Evolutionary conservation across 2,113 vertebrate genomes (phyloP).

Genomic region (Electrona antarctica): DNA sequence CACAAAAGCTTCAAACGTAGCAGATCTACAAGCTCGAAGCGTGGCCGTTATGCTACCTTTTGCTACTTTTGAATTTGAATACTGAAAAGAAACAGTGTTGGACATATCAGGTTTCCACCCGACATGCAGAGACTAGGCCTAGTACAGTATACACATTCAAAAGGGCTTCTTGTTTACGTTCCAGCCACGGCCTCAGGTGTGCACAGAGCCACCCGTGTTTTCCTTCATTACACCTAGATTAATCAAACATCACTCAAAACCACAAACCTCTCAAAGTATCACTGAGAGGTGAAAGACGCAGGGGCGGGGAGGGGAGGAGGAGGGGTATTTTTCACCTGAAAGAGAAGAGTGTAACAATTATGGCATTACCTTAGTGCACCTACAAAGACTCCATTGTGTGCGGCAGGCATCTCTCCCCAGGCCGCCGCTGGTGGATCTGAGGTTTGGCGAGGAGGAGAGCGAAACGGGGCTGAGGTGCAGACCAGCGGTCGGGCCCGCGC

Average conservation of each 20-base stretch:
- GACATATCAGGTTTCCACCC: too few relatives aligned
- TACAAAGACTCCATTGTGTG: constrained; percentile 72
- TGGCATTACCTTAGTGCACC: constrained; percentile 55
- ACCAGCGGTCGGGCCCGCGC: constrained; percentile 29
- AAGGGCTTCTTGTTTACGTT: constrained; percentile 1
- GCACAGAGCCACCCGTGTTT: constrained; percentile 32
- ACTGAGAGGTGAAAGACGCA: constrained; percentile 33
- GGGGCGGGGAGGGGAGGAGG: constrained; percentile 26
- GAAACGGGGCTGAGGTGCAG: constrained; percentile 58
- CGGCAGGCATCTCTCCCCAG: constrained; percentile 31
- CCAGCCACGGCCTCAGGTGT: constrained; percentile 38
- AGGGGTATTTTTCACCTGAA: constrained; percentile 67
- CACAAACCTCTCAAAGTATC: constrained; percentile 52
- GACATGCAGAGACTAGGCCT: too few relatives aligned
- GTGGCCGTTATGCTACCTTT: too few relatives aligned
- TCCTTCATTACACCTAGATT: constrained; percentile 43
- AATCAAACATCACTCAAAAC: constrained; percentile 42
- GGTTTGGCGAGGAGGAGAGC: constrained; percentile 50
- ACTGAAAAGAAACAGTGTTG: too few relatives aligned
- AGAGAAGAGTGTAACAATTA: constrained; percentile 70
- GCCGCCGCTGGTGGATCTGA: constrained; percentile 56
- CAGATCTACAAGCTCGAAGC: too few relatives aligned
- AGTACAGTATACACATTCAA: neutral
- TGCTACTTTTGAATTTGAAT: too few relatives aligned
- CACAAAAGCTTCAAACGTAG: too few relatives aligned